Evolutionary conservation across 2,888 invertebrate species (phyloP), one percentile per base, ranked within the genome.

Genomic region (Drosophila cognata): DNA sequence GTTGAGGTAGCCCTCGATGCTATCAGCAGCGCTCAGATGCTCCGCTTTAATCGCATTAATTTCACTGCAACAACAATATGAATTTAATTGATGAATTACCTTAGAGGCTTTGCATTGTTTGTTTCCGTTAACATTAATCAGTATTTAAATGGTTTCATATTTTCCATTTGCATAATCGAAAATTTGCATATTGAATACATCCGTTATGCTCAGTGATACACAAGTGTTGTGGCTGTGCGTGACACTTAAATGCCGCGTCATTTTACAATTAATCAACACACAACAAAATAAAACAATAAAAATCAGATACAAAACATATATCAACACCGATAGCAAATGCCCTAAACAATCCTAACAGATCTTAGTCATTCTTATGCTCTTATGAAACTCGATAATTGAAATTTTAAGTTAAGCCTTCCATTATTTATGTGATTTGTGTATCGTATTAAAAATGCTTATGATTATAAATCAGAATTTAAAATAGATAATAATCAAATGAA

Each of bases 1-100:
- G 25, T 97, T 96, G 71, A 98, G 94, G 91, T 98, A 98, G 82
- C 95, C 95, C 57, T 96, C 96, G 46, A 97, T 95, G 67, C 72
- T 71, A 91, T 97, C 96, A 69, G 95, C 94, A 90, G 96, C 95
- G 0, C 97, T 97, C 85, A 94, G 94, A 92, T 97, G 97, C 90
- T 97, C 97, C 65, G 93, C 94, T 91, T 95, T 95, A 91, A 97
- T 97, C 74, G 95, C 94, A 74, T 94, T 93, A 51, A 96, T 94
- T 93, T 93, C 91, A 62, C 93, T 93, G 69, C 43, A 61, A 31
- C 51, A 51, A 52, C 13, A 31, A 29, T 11, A 36, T 21, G 2
- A 48, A 63, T 16, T 29, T 28, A 36, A 58, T 62, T 50, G n/a
- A 57, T 51, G 18, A 64, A 67, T 70, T 62, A 52, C 52, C 38